Evolutionary conservation across 2,888 invertebrate species (phyloP).

Genomic region (Tetanocera ferruginea): DNA sequence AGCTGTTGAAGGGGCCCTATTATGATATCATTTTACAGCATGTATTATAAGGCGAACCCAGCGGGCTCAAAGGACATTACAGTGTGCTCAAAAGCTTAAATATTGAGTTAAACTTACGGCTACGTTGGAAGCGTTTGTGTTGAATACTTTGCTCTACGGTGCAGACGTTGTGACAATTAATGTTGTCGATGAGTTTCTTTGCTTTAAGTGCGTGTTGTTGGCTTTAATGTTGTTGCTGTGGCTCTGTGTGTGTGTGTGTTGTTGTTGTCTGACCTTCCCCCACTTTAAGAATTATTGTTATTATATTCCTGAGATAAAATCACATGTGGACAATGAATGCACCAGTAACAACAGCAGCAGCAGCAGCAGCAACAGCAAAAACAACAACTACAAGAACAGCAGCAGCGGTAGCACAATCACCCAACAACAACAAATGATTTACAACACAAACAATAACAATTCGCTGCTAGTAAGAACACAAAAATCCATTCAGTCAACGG

Average conservation of each 20-base stretch:
- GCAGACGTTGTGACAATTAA: slow-evolving; percentile 59
- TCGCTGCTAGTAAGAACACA: slow-evolving; percentile 29
- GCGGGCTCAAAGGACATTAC: slow-evolving; percentile 23
- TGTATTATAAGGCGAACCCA: slow-evolving; percentile 46
- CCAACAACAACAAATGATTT: slow-evolving; percentile 37
- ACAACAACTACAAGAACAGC: background rate
- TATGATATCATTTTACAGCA: slow-evolving; percentile 69
- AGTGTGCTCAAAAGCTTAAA: slow-evolving; percentile 37
- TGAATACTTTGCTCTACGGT: slow-evolving; percentile 40
- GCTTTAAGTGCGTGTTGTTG: slow-evolving; percentile 25
- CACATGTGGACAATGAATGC: slow-evolving; percentile 40
- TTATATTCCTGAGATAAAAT: slow-evolving; percentile 60
- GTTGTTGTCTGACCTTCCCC: slow-evolving; percentile 60
- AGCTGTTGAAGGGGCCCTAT: slow-evolving; percentile 68
- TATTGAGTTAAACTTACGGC: background rate
- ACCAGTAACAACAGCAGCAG: slow-evolving; percentile 23
- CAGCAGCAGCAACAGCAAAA: slow-evolving; percentile 28
- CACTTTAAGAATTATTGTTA: slow-evolving; percentile 69
- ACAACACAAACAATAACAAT: slow-evolving; percentile 43
- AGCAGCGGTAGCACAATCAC: slow-evolving; percentile 3
- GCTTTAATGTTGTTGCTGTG: slow-evolving; percentile 30
- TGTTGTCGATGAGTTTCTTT: slow-evolving; percentile 61
- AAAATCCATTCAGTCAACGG: slow-evolving; percentile 16
- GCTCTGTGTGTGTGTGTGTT: slow-evolving; percentile 45
- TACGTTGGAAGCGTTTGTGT: background rate